Base-by-base conservation (phyloP, 2,888 invertebrate species). In the Cantharis rustica region DNA sequence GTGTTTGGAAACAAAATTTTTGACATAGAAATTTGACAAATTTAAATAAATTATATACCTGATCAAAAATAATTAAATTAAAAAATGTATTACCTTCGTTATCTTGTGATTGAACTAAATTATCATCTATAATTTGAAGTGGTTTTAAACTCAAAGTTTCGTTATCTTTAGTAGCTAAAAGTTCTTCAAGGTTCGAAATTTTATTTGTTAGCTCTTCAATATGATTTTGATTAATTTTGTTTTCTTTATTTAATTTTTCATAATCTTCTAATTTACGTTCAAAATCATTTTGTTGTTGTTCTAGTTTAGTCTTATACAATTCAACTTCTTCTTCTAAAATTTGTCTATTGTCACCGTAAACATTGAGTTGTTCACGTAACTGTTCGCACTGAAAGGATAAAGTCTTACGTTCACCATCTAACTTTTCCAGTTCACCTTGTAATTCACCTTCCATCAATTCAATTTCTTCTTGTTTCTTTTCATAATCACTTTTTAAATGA, bases 361-460 rank as follows among this genome's bases (percentile, higher is more conserved):
- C 83, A 72, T 84, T 84, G 27, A 87, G 85, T 78, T 88, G 87
- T 77, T 91, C 90, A 72, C 88, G 87, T 69, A 90, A 84, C 73
- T 86, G 86, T 81, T 89, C 88, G 76, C 85, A 86, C 72, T 87
- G 84, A 62, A 86, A 82, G 7, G 83, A 79, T 62, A 89, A 79
- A 16, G 84, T 83, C 76, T 86, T 86, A 68, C 87, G 87, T 68
- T 86, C 86, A 1, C 81, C 82, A 71, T 87, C 83, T 31, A 89
- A 80, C 26, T 84, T 80, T 74, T 86, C 85, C 64, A 88, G 79
- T 79, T 88, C 90, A 5, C 86, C 84, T 71, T 89, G 90, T 47
- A 91, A 85, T 72, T 90, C 90, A n/a, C 85, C 85, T 81, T 91
- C 90, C 47, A 89, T 84, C 73, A 89, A 89, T 78, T 91, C 90